A percentile compares a stretch with the other conserved stretches of the same genome.
phyloP scores from a whole-genome alignment of 2,797 vertebrate species.

The Ptychadena robeensis region DNA sequence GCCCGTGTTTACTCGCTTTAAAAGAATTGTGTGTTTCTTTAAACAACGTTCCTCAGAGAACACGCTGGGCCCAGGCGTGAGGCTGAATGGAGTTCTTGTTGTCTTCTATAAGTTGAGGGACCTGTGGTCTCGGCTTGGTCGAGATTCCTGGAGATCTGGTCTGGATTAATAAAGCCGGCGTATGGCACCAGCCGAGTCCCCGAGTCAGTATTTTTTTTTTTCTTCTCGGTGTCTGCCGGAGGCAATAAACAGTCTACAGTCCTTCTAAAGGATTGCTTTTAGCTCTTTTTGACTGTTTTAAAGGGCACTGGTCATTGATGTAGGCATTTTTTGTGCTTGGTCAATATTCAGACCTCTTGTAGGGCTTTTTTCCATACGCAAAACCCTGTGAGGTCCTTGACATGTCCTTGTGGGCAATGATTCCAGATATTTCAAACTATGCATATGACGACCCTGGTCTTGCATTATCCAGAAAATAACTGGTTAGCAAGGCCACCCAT shows the following conservation, averaged over 20 bases:
- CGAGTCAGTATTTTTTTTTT: not conserved
- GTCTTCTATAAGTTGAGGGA: constrained; percentile 20
- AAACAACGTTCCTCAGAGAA: constrained; percentile 49
- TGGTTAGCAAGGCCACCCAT: too few species aligned
- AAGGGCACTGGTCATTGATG: not conserved
- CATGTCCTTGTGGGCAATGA: too few species aligned
- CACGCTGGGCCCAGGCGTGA: not conserved
- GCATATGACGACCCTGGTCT: too few species aligned
- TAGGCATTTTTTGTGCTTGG: too few species aligned
- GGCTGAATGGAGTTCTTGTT: constrained; percentile 45
- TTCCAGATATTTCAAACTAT: too few species aligned
- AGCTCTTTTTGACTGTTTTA: constrained; percentile 13
- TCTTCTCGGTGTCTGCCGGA: constrained; percentile 13
- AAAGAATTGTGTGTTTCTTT: constrained; percentile 48
- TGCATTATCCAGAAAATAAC: too few species aligned
- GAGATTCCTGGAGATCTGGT: constrained; percentile 46
- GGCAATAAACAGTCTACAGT: constrained; percentile 42
- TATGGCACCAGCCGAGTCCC: constrained; percentile 14
- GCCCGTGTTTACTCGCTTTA: constrained; percentile 13
- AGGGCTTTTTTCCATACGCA: too few species aligned
- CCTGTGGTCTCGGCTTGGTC: constrained; percentile 38
- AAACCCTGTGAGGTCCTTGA: too few species aligned
- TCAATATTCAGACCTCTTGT: too few species aligned
- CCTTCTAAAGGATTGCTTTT: constrained; percentile 5
- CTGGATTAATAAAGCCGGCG: constrained; percentile 30